Evolutionary conservation across 2,888 invertebrate genomes (phyloP), one percentile per base, ranked within the genome.

Genomic region (Drosophila sordidula): DNA sequence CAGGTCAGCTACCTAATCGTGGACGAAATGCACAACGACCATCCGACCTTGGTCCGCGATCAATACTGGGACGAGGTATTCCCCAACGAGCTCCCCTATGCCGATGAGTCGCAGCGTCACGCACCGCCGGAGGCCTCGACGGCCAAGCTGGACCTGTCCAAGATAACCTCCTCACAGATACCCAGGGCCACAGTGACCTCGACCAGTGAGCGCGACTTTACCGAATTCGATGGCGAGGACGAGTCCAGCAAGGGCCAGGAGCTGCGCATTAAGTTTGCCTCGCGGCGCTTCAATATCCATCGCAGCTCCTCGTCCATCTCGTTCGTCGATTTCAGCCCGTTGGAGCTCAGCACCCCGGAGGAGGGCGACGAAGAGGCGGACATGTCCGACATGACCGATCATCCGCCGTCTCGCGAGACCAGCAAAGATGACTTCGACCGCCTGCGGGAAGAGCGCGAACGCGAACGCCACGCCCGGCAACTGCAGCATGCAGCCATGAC

Each of bases 11-110:
- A 97, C 92, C 93, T 97, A 91, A 97, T 98, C 80, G 98, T 98
- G 34, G 98, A 98, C 90, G 97, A 97, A 92, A 97, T 98, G 97
- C 97, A 97, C 90, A 96, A 97, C 91, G 96, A 97, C 82, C 97
- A 97, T 92, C 97, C 97, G 0, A 96, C 97, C 90, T 92, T 97
- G 72, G 95, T 97, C 45, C 94, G 94, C 58, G 97, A 97, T 93
- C 97, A 97, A 90, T 97, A 97, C 90, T 97, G 97, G 97, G 97
- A 97, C 89, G 95, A 97, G 90, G 95, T 97, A 70, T 96, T 97
- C 90, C 97, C 97, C 0, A 94, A 94, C 6, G 96, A 97, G 90
- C 91, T 97, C 79, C 97, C 97, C 0, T 97, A 97, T 92, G 62
- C 72, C 0, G 94, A 97, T 0, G 95, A 96, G 89, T 94, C 95